phyloP scores from a whole-genome alignment of 2,888 invertebrate genomes.

The Eilema caniola region DNA sequence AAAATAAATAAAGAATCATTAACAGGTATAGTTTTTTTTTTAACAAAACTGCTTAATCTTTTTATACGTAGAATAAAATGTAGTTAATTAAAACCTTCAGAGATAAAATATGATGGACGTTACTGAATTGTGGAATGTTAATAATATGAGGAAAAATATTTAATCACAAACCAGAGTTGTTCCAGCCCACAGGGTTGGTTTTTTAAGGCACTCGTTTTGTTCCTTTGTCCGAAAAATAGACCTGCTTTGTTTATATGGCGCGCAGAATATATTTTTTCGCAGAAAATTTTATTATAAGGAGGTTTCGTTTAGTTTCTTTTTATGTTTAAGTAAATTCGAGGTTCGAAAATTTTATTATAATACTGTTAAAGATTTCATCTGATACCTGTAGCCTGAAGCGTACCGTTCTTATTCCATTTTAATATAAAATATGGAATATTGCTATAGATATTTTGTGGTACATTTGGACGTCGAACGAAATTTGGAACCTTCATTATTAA shows the following conservation, averaged over 20 bases:
- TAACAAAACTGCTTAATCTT: constrained; percentile 29
- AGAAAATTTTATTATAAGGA: constrained; percentile 16
- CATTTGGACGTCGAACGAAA: too few species aligned
- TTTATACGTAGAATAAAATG: constrained; percentile 16
- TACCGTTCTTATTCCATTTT: not conserved
- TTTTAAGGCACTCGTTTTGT: constrained; percentile 6
- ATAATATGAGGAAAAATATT: constrained; percentile 33
- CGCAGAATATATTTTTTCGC: constrained; percentile 15
- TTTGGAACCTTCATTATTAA: too few species aligned
- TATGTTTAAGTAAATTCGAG: not conserved
- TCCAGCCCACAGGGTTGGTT: constrained; percentile 11
- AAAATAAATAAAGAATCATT: not conserved
- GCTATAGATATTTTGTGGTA: too few species aligned
- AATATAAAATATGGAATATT: too few species aligned
- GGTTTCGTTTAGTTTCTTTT: constrained; percentile 7
- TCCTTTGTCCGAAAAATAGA: constrained; percentile 22
- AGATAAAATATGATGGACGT: constrained; percentile 33
- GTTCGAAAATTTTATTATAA: not conserved
- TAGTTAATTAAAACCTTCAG: constrained; percentile 39
- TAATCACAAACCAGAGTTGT: constrained; percentile 29
- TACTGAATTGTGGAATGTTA: constrained; percentile 22
- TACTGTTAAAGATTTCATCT: not conserved
- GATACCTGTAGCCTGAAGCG: not conserved
- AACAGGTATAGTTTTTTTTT: not conserved
- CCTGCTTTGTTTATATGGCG: constrained; percentile 15